Conservation (phyloP, 1,140 invertebrate genomes). For the Drosophila rhopaloa region DNA sequence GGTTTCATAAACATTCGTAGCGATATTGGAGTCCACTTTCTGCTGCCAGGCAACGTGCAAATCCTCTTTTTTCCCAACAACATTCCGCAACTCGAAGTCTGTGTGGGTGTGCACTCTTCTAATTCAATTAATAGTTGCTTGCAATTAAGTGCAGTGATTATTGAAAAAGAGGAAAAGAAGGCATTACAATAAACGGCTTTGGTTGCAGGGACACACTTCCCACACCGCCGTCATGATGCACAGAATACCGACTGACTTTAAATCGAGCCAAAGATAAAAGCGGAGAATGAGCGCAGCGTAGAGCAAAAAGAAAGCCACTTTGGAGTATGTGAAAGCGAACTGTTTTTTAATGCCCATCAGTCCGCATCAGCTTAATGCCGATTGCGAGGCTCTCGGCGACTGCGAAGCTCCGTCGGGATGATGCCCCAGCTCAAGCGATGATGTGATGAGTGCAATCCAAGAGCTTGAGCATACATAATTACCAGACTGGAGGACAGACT, state of each 20-base stretch:
- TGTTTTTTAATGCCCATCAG: constrained; percentile 50
- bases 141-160: constrained; percentile 62
- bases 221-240: constrained; percentile 1
- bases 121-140: constrained; percentile 58
- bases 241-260: constrained; percentile 7
- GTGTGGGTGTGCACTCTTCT: constrained; percentile 26
- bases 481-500: constrained; percentile 21
- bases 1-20: constrained; percentile 39
- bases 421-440: constrained; percentile 21
- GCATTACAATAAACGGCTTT: constrained; percentile 45
- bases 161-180: constrained; percentile 48
- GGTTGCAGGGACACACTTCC: constrained; percentile 4
- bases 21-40: constrained; percentile 13
- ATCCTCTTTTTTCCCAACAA: constrained; percentile 14
- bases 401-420: constrained; percentile 20
- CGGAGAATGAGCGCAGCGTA: not conserved
- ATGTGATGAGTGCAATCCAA: constrained; percentile 51
- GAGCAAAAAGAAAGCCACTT: constrained; percentile 7
- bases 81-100: constrained; percentile 17
- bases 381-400: constrained; percentile 31
- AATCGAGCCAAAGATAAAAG: not conserved
- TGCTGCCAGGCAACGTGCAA: constrained; percentile 33
- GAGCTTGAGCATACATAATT: constrained; percentile 48
- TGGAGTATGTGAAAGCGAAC: constrained; percentile 28
- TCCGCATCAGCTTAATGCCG: constrained; percentile 42